Conservation (phyloP, 2,888 invertebrate species). For the Meliscaeva auricollis region DNA sequence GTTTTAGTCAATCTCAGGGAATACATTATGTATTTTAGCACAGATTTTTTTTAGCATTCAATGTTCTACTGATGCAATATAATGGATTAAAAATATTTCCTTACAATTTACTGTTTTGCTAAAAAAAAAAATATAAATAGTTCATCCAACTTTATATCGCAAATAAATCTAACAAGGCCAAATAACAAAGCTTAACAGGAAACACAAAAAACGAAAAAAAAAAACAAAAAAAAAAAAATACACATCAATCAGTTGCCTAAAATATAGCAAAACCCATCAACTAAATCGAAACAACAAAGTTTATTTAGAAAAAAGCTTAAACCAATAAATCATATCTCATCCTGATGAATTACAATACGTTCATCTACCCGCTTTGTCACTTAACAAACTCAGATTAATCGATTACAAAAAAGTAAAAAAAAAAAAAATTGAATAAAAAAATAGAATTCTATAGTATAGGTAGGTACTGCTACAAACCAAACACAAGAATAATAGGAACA, state of each 20-base stretch:
- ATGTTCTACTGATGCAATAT: background rate
- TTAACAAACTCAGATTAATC: slow-evolving; percentile 75
- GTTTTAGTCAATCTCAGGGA: too few relatives aligned
- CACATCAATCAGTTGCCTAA: slow-evolving; percentile 35
- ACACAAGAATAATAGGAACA: slow-evolving; percentile 22
- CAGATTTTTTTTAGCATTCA: background rate
- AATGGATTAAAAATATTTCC: slow-evolving; percentile 8
- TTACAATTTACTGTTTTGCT: background rate
- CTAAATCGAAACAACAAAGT: slow-evolving; percentile 58
- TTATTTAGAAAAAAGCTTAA: slow-evolving; percentile 57
- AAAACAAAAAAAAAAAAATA: background rate
- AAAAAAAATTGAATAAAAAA: slow-evolving; percentile 10
- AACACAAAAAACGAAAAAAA: slow-evolving; percentile 3
- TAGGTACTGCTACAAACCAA: slow-evolving; percentile 8
- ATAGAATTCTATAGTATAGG: background rate
- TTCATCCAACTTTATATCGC: slow-evolving; percentile 24
- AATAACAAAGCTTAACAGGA: slow-evolving; percentile 4
- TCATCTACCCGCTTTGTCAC: slow-evolving; percentile 71
- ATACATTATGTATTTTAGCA: too few relatives aligned
- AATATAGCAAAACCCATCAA: slow-evolving; percentile 44
- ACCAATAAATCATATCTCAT: slow-evolving; percentile 70
- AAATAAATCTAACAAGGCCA: slow-evolving; percentile 40
- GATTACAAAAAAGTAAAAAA: slow-evolving; percentile 45
- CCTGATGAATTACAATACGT: slow-evolving; percentile 73
- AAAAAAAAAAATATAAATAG: background rate